Base-by-base conservation (phyloP, 2,888 invertebrate species). In the Clanis bilineata region DNA sequence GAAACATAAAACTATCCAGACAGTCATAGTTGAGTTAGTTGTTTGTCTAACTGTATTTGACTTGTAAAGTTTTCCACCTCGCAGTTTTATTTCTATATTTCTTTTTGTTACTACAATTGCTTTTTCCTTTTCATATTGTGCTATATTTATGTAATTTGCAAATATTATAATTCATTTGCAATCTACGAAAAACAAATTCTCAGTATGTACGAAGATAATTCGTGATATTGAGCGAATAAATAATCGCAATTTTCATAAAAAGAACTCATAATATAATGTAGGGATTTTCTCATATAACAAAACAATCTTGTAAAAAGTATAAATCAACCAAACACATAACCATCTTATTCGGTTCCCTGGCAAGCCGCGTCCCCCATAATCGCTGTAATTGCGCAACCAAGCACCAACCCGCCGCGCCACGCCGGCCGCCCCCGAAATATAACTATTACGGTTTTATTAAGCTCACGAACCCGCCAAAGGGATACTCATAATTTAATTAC, bases 361-460 rank as follows among this genome's bases (percentile, higher is more conserved):
- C 69, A 71, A n/a, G 68, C 71, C 69, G 71, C 64, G 70, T 75
- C 74, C 75, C 73, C 70, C 63, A 72, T 74, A 69, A 71, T 59
- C 72, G 74, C 66, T 67, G 73, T 83, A 84, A 86, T 86, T 83
- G 82, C 79, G 79, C 80, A 79, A 79, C 83, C 79, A 76, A 77
- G 74, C 82, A 74, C 70, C 74, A 71, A 69, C 85, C 85, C 85
- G 12, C 36, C 36, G 12, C 12, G 36, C 36, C 36, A 12, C n/a
- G 36, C 36, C 36, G 36, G 7, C 12, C 12, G 80, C 81, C 72
- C 75, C 71, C 76, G 75, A 83, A 84, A 85, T 86, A 88, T 86
- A 88, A 87, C 88, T 87, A 90, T 89, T 88, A 87, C 83, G 86
- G 85, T 84, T 88, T 90, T 90, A 90, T 89, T 88, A 85, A 87